phyloP scores from a whole-genome alignment of 1,140 invertebrate species.

The Oncopeltus fasciatus region DNA sequence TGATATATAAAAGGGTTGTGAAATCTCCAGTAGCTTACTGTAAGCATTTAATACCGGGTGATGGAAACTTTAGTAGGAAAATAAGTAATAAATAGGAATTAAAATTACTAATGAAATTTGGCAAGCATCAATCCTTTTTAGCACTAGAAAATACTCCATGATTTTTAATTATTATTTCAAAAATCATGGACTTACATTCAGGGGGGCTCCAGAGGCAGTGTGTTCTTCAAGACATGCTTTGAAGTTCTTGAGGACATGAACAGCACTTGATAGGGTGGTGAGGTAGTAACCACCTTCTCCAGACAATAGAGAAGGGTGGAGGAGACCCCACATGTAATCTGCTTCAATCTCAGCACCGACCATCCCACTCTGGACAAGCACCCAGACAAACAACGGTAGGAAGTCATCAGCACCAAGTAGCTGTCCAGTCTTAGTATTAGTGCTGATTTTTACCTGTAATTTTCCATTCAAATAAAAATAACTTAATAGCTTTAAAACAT shows the following conservation, averaged over 20 bases:
- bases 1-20: too few species aligned
- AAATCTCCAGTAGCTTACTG: too few species aligned
- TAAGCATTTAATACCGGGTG: too few species aligned
- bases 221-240: slow-evolving; percentile 33
- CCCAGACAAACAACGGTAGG: slow-evolving; percentile 75
- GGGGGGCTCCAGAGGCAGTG: slow-evolving; percentile 14
- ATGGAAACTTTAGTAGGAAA: too few species aligned
- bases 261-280: slow-evolving; percentile 79
- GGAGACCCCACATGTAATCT: slow-evolving; percentile 86
- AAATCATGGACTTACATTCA: slow-evolving; percentile 23
- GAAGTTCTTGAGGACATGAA: slow-evolving; percentile 81
- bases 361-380: slow-evolving; percentile 71
- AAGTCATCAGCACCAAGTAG: slow-evolving; percentile 72
- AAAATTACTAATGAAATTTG: too few species aligned
- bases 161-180: too few species aligned
- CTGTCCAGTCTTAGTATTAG: slow-evolving; percentile 29
- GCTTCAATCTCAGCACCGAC: slow-evolving; percentile 86
- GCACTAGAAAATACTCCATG: too few species aligned
- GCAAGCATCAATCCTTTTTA: too few species aligned
- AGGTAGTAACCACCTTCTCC: slow-evolving; percentile 90
- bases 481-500: too few species aligned
- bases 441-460: slow-evolving; percentile 41
- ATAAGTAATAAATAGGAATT: too few species aligned
- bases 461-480: too few species aligned
- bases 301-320: slow-evolving; percentile 74